Base-by-base conservation (phyloP, 2,888 invertebrate species). In the Limenitis camilla region DNA sequence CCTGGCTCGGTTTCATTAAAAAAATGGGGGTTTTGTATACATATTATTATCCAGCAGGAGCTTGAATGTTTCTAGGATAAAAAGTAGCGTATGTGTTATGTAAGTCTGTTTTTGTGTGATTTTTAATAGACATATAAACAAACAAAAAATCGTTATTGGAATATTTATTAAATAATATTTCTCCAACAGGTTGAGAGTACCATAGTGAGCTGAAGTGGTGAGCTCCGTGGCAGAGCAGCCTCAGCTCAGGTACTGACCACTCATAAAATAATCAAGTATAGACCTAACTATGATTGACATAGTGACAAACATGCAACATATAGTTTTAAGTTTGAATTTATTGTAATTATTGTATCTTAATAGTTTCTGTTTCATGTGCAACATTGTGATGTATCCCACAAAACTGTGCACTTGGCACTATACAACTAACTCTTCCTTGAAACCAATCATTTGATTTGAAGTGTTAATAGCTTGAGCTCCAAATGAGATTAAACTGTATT, bases 211-310 rank as follows among this genome's bases (percentile, higher is more conserved):
- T 83, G 81, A 78, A 78, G 74, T 65, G 78, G 78, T 79, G 81
- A 61, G 62, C 68, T 68, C 64, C 66, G 62, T 63, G 61, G 65
- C 55, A 58, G 57, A 52, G 49, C 83, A 82, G 81, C 76, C 73
- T 76, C 67, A 62, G 80, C 79, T 66, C 74, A 86, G 86, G 86
- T 86, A 86, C 83, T 83, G 66, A 66, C 68, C 74, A 55, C 72
- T 71, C 53, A 54, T 68, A 72, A 66, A 69, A 70, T 71, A 72
- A 76, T 19, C 72, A 73, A 72, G 68, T 68, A 40, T 72, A 78
- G 82, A 84, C 81, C 76, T 78, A 77, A 74, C 81, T 83, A 83
- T 84, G 78, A 77, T 66, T 68, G 66, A 73, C 84, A 84, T 85
- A 83, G 84, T 78, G 79, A 74, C 77, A 81, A 71, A 70, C 49